Percentiles rank a stretch among this genome's conserved stretches.
phyloP scores from a whole-genome alignment of 2,888 invertebrate species.

The Brachyptera risi region DNA sequence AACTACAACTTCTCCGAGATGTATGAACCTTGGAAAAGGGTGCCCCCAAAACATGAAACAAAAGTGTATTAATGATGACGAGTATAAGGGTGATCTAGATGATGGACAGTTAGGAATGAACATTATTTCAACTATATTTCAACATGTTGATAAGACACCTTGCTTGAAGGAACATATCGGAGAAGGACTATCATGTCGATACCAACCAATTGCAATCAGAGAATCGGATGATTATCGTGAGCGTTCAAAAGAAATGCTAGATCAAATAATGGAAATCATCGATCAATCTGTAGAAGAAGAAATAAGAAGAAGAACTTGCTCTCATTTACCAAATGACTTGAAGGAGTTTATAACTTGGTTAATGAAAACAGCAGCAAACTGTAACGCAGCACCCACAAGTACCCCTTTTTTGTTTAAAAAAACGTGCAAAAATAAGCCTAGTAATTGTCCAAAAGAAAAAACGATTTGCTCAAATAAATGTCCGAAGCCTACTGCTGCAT shows the following conservation, averaged over 20 bases:
- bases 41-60: too few relatives aligned
- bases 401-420: neutral
- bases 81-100: conserved; percentile 9
- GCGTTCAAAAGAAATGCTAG: neutral
- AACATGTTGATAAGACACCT: neutral
- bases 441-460: too few relatives aligned
- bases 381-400: too few relatives aligned
- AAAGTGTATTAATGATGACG: neutral
- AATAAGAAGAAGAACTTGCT: conserved; percentile 6
- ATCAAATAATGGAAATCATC: neutral
- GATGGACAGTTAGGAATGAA: neutral
- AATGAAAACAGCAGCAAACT: neutral
- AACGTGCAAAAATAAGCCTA: neutral
- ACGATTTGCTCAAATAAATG: too few relatives aligned
- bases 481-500: too few relatives aligned
- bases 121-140: neutral
- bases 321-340: neutral
- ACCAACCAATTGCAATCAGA: neutral
- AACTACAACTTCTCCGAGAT: too few relatives aligned
- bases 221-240: neutral
- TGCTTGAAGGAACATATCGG: neutral
- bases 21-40: too few relatives aligned
- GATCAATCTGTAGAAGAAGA: neutral
- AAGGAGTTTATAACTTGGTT: conserved; percentile 4
- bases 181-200: neutral